These are phyloP conservation scores for Leptinotarsa rubiginosa DNA, from an alignment of 2,888 invertebrate genomes.

Conservation along the genomic window DNA sequence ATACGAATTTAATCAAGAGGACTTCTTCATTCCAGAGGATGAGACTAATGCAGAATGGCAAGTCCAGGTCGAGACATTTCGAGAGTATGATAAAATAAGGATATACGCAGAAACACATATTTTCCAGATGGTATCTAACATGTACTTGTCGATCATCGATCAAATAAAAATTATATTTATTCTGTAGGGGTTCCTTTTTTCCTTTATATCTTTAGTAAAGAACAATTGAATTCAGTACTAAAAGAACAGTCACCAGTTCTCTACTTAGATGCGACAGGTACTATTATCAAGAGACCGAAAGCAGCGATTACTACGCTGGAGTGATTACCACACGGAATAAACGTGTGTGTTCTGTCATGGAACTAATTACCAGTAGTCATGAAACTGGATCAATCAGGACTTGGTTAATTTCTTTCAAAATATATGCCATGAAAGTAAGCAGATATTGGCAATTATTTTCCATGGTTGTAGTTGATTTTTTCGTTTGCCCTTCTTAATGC, in stretches of 20 bases:
- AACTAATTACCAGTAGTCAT: conserved; percentile 12
- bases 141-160: no score
- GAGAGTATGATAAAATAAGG: no score
- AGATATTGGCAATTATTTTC: background rate
- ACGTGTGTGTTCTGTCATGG: conserved; percentile 1
- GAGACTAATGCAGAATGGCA: no score
- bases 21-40: no score
- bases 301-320: conserved; percentile 11
- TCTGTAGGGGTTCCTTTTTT: conserved; percentile 4
- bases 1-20: no score
- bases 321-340: conserved; percentile 1
- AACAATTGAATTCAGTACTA: background rate
- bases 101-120: no score
- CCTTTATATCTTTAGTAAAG: conserved; percentile 2
- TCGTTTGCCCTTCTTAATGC: background rate
- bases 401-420: background rate
- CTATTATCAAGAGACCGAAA: conserved; percentile 10
- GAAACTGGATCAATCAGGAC: background rate
- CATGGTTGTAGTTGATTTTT: background rate
- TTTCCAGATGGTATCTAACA: no score
- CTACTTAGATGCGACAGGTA: conserved; percentile 4
- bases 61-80: no score
- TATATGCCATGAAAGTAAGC: background rate
- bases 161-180: conserved; percentile 10
- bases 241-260: conserved; percentile 9